Evolutionary conservation across 1,140 invertebrate genomes (phyloP).

Genomic region (Protaetia brevitarsis): DNA sequence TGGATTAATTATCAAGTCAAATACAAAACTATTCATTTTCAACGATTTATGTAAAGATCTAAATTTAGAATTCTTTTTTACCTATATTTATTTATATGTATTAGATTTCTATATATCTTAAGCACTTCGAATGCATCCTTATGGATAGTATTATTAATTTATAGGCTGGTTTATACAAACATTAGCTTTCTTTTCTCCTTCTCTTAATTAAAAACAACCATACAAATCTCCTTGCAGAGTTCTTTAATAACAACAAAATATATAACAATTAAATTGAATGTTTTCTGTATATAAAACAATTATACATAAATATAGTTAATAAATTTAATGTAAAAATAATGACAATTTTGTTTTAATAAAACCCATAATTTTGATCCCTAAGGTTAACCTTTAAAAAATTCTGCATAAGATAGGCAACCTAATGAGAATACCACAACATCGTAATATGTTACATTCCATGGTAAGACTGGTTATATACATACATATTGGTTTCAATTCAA

Average conservation of each 20-base stretch:
- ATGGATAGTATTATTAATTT: slow-evolving; percentile 18
- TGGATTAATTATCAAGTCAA: background rate
- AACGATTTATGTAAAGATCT: background rate
- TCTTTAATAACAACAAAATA: slow-evolving; percentile 2
- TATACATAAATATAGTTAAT: too few relatives aligned
- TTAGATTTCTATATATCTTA: slow-evolving; percentile 10
- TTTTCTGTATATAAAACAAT: too few relatives aligned
- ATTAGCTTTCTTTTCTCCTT: background rate
- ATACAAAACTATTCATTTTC: slow-evolving; percentile 12
- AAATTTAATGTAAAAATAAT: background rate
- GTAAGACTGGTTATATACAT: too few relatives aligned
- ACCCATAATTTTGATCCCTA: too few relatives aligned
- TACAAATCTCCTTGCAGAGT: background rate
- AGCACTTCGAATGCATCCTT: slow-evolving; percentile 27
- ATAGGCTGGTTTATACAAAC: background rate
- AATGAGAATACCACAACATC: too few relatives aligned
- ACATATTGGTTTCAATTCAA: too few relatives aligned
- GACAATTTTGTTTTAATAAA: slow-evolving; percentile 7
- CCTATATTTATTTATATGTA: slow-evolving; percentile 1
- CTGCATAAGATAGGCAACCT: too few relatives aligned
- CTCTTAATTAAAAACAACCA: background rate
- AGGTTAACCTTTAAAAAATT: too few relatives aligned
- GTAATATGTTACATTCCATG: too few relatives aligned
- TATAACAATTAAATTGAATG: too few relatives aligned
- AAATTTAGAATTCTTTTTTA: slow-evolving; percentile 4